A percentile compares a stretch with the other conserved stretches of the same genome.
phyloP scores from a whole-genome alignment of 2,888 invertebrate species.

The Ichneumoninae sp. region DNA sequence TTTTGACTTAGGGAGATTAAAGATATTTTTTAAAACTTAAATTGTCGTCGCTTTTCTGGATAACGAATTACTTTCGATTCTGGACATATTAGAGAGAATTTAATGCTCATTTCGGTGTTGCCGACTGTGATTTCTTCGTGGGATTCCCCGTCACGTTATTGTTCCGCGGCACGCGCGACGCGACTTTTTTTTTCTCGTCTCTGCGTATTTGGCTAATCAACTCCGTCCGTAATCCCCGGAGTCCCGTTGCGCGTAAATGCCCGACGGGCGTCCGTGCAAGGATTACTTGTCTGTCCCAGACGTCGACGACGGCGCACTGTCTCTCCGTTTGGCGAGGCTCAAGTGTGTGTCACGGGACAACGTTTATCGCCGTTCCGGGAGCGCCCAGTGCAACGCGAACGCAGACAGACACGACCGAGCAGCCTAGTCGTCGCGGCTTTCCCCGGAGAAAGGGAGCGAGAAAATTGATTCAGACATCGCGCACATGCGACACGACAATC shows the following conservation, averaged over 20 bases:
- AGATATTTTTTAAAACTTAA: background rate
- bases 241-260: constrained; percentile 37
- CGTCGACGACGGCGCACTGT: background rate
- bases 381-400: background rate
- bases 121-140: background rate
- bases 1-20: too few relatives aligned
- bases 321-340: constrained; percentile 9
- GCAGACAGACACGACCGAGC: background rate
- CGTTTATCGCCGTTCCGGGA: constrained; percentile 4
- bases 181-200: constrained; percentile 12
- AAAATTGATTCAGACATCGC: constrained; percentile 64
- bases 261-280: background rate
- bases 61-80: background rate
- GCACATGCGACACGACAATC: constrained; percentile 60
- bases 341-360: background rate
- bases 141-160: constrained; percentile 37
- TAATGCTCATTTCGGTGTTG: background rate
- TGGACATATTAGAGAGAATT: background rate
- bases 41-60: background rate
- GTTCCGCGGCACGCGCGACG: constrained; percentile 17
- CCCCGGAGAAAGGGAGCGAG: constrained; percentile 11
- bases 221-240: constrained; percentile 36
- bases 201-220: constrained; percentile 46
- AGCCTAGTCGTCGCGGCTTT: background rate
- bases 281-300: background rate